Base-by-base conservation (phyloP, 2,888 invertebrate genomes). In the Pemphredon lugubris region DNA sequence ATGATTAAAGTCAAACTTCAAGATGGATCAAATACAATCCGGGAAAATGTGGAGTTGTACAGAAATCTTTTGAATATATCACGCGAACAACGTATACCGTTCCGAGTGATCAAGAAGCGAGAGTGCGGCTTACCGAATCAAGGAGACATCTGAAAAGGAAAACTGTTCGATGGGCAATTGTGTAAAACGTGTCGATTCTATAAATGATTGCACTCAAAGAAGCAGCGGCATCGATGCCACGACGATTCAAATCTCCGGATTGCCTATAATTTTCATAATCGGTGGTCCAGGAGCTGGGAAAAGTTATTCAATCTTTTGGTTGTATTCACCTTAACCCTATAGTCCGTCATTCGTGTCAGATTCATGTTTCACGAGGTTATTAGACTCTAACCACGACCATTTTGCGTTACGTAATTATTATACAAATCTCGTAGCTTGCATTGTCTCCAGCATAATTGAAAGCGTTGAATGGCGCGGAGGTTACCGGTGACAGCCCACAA, bases 261-360 rank as follows among this genome's bases (percentile, higher is more conserved):
- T 79, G 13, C 73, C 79, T 3, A 78, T 84, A 18, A 73, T 83
- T 37, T 77, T 82, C 45, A 7, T 85, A 7, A 67, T 82, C 16
- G 84, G 84, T 53, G 82, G 79, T 45, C 83, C 84, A 3, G 83
- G 83, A 39, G 60, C 80, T 16, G 85, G 84, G 45, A 84, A 83
- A 76, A 67, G 81, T 83, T 68, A 63, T 42, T 63, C 40, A 2
- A 44, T 11, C 23, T 47, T 40, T 44, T 30, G n/a, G 11, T 39
- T 2, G 40, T 42, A 16, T 16, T 7, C 26, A 26, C 5, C 4
- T n/a, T 34, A 9, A 9, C 5, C 2, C 16, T 20, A 4, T 9
- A 34, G 32, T 5, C 16, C 3, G 1, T 34, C 2, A 9, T n/a
- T 21, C n/a, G n/a, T n/a, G n/a, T n/a, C n/a, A n/a, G n/a, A n/a